A percentile compares a stretch with the other conserved stretches of the same genome.
phyloP scores from a whole-genome alignment of 2,888 invertebrate genomes.

The Melipona beecheii region DNA sequence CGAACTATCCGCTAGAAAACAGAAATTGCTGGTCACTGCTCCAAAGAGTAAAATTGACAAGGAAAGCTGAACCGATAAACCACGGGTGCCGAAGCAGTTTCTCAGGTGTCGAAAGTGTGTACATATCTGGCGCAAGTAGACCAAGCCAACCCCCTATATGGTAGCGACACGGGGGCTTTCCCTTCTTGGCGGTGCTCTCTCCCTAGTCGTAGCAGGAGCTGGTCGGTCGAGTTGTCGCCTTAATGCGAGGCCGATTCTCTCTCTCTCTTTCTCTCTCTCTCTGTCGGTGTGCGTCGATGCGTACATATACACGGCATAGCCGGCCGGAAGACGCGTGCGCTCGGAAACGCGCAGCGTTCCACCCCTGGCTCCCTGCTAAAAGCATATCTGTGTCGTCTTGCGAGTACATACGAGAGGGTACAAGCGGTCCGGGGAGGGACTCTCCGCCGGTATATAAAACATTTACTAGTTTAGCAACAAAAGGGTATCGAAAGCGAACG shows the following conservation, averaged over 20 bases:
- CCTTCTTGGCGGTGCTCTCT: constrained; percentile 46
- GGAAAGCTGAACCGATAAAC: neutral
- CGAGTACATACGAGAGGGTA: constrained; percentile 72
- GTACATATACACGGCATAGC: constrained; percentile 50
- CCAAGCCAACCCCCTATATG: constrained; percentile 55
- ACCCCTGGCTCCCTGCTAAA: constrained; percentile 80
- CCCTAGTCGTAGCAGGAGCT: constrained; percentile 34
- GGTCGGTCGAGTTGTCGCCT: constrained; percentile 58
- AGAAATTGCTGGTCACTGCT: too few relatives aligned
- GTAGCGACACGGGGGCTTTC: constrained; percentile 41
- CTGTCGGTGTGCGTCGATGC: constrained; percentile 47
- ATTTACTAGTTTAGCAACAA: constrained; percentile 60
- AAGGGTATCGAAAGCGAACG: constrained; percentile 53
- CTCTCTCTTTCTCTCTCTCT: too few relatives aligned
- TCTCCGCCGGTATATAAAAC: constrained; percentile 48
- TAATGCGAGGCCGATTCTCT: constrained; percentile 39
- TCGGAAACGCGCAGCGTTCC: constrained; percentile 78
- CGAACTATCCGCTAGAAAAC: too few relatives aligned
- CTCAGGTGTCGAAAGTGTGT: constrained; percentile 48
- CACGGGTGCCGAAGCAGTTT: constrained; percentile 36
- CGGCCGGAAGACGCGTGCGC: constrained; percentile 69
- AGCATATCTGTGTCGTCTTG: constrained; percentile 84
- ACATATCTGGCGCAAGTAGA: constrained; percentile 36
- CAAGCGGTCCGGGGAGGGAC: constrained; percentile 45
- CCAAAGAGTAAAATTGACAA: neutral